Base-by-base conservation (phyloP, 2,888 invertebrate genomes). In the Encarsia formosa region DNA sequence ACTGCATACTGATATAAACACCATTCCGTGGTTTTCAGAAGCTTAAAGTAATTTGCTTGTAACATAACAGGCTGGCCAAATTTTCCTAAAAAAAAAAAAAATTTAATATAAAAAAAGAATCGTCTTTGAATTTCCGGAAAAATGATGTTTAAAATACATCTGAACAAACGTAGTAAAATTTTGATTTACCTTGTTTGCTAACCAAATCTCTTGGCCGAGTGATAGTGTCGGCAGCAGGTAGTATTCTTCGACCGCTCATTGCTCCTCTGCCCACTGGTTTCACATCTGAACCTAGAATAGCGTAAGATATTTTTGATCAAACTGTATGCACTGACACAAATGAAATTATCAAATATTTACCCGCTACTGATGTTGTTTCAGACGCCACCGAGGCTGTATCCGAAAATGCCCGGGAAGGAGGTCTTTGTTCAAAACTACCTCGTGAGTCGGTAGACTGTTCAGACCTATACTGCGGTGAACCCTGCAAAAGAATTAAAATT, bases 1-100 rank as follows among this genome's bases (percentile, higher is more conserved):
- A 91, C 88, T 3, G 83, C 79, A 66, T 91, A 91, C 50, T 89
- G 86, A 59, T 82, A 83, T 0, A 91, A 70, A 0, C 81, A 77
- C 88, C 90, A 91, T 41, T 84, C 77, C 0, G 85, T 81, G 0
- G 79, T 78, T 1, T 82, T 80, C 1, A 84, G 47, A 0, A 90
- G 66, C 0, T 79, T 76, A 59, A 87, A 90, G 59, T 87, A 90
- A 63, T 91, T 91, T 0, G 87, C 78, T 2, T 71, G 54, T 0
- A 90, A 60, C 38, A 73, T 65, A 0, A 86, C 61, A 0, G 66
- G 69, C 0, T 52, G 61, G 0, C 88, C 87, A 18, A 68, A 57
- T 0, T 37, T 35, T 0, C 87, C 87, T 83, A 50, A 16, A 20
- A 44, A n/a, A 45, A 23, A 16, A 15, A 29, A 13, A 11, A 42